Base-by-base conservation (phyloP, 92 coral and sea anemone genomes). In the Zoanthus sansibaricus region DNA sequence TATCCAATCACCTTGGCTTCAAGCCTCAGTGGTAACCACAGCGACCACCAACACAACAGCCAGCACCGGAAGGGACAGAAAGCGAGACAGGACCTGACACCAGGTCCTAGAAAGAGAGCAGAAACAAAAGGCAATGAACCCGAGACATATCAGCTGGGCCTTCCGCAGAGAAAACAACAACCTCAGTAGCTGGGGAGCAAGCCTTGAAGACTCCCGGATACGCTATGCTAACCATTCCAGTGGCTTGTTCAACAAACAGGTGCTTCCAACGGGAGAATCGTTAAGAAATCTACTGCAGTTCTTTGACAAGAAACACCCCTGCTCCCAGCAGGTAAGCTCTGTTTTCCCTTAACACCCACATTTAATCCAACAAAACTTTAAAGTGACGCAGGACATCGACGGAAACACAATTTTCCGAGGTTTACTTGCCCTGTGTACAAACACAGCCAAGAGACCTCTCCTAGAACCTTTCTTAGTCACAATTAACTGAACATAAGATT, bases 291-390 rank as follows among this genome's bases (percentile, higher is more conserved):
- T 75, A n/a, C 31, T 17, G 64, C n/a, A 25, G 32, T 49, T 75
- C 79, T 47, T 75, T 9, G 79, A 75, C 31, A 75, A 75, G 16
- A 75, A 75, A 9, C 64, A 13, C 62, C 79, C 79, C 56, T 75
- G 32, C 64, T 49, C 79, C 17, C 10, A 6, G 44, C 79, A 75
- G 62, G 79, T 75, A 75, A 51, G 79, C 58, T 74, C 18, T 15
- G 3, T 14, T 33, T 31, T 25, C 47, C 75, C 37, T 10, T 9
- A 71, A 25, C 3, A 7, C 5, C 75, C 45, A 1, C 37, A 71
- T 51, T 67, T 67, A 18, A 67, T 18, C 72, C 25, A 25, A 25
- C 25, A 25, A 25, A 25, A 25, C 25, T 25, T 25, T 25, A 7
- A 67, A 37, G 32, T 67, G 72, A 2, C 72, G 32, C 32, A 18